A percentile compares a stretch with the other conserved stretches of the same genome.
Evolutionary conservation across 2,797 vertebrate genomes (phyloP).

Genomic region (Oryzias dopingdopingensis): DNA sequence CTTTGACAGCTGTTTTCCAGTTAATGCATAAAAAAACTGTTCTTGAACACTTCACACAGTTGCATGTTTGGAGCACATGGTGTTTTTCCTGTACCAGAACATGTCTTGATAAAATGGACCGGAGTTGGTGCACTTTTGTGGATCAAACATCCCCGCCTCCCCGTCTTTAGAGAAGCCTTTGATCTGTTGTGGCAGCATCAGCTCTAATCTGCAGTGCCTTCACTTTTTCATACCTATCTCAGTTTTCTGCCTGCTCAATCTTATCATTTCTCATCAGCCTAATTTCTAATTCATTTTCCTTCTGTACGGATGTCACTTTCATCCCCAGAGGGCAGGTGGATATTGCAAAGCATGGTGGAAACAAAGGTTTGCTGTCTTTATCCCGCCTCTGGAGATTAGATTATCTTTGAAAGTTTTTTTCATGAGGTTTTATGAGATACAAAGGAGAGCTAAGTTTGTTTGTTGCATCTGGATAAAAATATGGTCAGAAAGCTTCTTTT

Average conservation of each 20-base stretch:
- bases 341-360: conserved; percentile 41
- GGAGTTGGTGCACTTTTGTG: not conserved
- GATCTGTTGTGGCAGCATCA: conserved; percentile 21
- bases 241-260: conserved; percentile 19
- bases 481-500: no score
- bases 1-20: no score
- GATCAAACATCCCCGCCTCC: not conserved
- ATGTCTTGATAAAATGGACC: conserved; percentile 1
- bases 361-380: conserved; percentile 22
- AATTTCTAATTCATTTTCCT: conserved; percentile 37
- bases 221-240: conserved; percentile 9
- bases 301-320: conserved; percentile 28
- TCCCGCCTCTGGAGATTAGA: conserved; percentile 39
- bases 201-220: conserved; percentile 13
- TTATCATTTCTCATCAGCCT: conserved; percentile 45
- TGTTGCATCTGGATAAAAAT: no score
- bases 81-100: conserved; percentile 5
- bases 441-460: not conserved
- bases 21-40: no score
- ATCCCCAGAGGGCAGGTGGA: conserved; percentile 41
- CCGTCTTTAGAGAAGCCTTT: conserved; percentile 10
- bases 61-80: no score
- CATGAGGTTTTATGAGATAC: conserved; percentile 13
- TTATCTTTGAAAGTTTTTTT: conserved; percentile 43
- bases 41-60: not conserved